These are phyloP conservation scores for Aramus guarauna DNA, from an alignment of 2,113 vertebrate genomes.

Conservation along the genomic window DNA sequence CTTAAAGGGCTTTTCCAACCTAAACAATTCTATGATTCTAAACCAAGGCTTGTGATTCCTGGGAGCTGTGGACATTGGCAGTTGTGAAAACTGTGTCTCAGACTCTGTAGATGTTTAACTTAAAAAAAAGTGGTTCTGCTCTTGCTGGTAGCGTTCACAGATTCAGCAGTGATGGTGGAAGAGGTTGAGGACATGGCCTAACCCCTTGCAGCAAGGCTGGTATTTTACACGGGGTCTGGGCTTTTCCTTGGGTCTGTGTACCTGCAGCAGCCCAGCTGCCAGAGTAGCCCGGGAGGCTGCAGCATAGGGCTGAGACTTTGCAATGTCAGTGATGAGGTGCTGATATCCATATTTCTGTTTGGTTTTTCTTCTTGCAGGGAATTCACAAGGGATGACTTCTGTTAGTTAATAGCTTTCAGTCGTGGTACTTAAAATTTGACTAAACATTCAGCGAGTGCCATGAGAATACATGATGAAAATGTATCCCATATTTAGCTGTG, in stretches of 20 bases:
- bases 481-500: neutral
- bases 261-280: neutral
- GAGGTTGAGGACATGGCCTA: neutral
- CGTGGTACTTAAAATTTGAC: neutral
- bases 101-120: neutral
- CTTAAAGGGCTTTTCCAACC: neutral
- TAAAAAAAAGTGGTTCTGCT: neutral
- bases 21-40: neutral
- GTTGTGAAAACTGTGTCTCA: neutral
- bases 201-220: neutral
- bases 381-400: neutral
- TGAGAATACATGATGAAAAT: neutral
- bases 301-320: neutral
- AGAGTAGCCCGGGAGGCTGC: neutral
- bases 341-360: neutral
- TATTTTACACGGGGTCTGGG: neutral
- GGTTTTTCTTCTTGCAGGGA: neutral
- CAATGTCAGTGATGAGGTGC: rapidly evolving
- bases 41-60: neutral
- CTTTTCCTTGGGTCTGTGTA: neutral
- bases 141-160: neutral
- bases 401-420: slow-evolving; percentile 20
- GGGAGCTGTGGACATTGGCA: neutral
- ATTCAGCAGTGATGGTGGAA: neutral
- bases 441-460: neutral